Evolutionary conservation across 2,888 invertebrate species (phyloP).

Genomic region (Labia minor): DNA sequence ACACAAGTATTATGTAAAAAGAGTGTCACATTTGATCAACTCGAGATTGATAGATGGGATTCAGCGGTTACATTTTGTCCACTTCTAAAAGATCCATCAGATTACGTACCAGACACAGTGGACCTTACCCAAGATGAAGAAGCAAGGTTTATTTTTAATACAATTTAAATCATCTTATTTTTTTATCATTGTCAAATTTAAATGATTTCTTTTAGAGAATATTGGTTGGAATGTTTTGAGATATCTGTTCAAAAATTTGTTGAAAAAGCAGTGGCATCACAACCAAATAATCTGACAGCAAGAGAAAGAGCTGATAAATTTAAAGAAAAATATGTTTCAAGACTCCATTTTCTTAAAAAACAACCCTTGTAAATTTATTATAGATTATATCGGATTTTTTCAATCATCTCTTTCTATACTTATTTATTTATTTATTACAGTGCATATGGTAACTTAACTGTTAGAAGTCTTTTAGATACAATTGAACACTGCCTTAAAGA

Average conservation of each 20-base stretch:
- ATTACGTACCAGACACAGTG: slow-evolving; percentile 84
- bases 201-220: slow-evolving; percentile 41
- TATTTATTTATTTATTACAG: slow-evolving; percentile 32
- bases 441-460: slow-evolving; percentile 74
- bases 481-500: slow-evolving; percentile 84
- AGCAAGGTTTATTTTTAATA: slow-evolving; percentile 54
- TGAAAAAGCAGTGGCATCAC: slow-evolving; percentile 66
- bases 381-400: slow-evolving; percentile 15
- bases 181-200: background rate
- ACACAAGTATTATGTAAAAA: slow-evolving; percentile 30
- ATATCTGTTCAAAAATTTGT: slow-evolving; percentile 76
- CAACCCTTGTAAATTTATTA: slow-evolving; percentile 65
- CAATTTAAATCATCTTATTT: background rate
- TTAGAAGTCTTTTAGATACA: slow-evolving; percentile 79
- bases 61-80: slow-evolving; percentile 52
- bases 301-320: slow-evolving; percentile 69
- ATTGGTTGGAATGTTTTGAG: slow-evolving; percentile 88
- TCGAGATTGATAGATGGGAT: slow-evolving; percentile 45
- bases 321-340: slow-evolving; percentile 67
- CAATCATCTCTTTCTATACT: slow-evolving; percentile 14
- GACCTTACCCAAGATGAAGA: slow-evolving; percentile 76
- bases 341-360: slow-evolving; percentile 60
- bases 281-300: slow-evolving; percentile 63
- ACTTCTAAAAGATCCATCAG: slow-evolving; percentile 61
- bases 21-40: slow-evolving; percentile 38